Percentiles rank a stretch among this genome's conserved stretches.
phyloP scores from a whole-genome alignment of 2,113 vertebrate species.

The Protobothrops flavoviridis region DNA sequence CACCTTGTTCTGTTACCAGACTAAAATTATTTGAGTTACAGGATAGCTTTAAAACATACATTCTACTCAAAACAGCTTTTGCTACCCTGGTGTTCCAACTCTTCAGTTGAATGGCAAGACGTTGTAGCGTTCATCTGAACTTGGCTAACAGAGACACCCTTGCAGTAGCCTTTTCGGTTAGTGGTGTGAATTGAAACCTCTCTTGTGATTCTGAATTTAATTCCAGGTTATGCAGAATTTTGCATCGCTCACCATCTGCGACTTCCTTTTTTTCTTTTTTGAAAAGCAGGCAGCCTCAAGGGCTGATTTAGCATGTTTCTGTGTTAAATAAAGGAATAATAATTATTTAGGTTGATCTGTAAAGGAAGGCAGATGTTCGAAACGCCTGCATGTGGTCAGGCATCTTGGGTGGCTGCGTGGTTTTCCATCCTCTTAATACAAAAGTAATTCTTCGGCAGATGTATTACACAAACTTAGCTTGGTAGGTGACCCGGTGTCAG shows the following conservation, averaged over 20 bases:
- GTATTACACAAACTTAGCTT: neutral
- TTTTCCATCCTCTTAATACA: conserved; percentile 48
- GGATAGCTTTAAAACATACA: neutral
- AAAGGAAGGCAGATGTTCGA: conserved; percentile 52
- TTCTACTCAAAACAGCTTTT: neutral
- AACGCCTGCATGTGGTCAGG: conserved; percentile 18
- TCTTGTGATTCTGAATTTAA: neutral
- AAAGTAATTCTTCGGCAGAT: conserved; percentile 19
- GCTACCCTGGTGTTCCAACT: neutral
- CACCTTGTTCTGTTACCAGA: neutral
- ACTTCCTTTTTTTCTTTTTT: neutral
- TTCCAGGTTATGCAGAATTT: neutral
- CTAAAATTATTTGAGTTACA: neutral
- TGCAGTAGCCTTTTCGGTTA: neutral
- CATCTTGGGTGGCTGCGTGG: conserved; percentile 57
- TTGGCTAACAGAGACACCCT: no score
- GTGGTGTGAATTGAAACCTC: neutral
- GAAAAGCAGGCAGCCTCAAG: conserved; percentile 40
- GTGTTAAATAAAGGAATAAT: conserved; percentile 40
- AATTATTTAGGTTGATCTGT: conserved; percentile 46
- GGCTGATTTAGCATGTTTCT: conserved; percentile 55
- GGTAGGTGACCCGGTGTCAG: conserved; percentile 33
- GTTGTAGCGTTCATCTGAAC: neutral
- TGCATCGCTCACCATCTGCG: neutral
- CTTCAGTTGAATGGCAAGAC: neutral